Conservation (phyloP, 2,797 vertebrate genomes). For the Bovichtus diacanthus region DNA sequence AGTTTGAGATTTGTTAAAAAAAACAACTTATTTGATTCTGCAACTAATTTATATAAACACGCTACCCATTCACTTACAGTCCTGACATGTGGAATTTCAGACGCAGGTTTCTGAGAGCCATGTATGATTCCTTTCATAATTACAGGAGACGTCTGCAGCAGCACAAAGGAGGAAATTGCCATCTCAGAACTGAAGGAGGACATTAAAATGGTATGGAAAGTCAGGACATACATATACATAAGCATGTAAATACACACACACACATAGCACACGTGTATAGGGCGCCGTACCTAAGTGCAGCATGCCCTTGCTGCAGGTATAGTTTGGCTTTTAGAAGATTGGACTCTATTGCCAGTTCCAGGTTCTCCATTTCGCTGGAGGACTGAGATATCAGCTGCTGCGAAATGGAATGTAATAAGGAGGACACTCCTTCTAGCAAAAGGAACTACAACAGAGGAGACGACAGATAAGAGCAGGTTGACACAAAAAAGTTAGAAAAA, state of each 20-base stretch:
- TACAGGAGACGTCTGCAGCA: constrained; percentile 88
- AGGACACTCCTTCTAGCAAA: constrained; percentile 86
- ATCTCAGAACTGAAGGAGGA: constrained; percentile 83
- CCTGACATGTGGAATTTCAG: constrained; percentile 18
- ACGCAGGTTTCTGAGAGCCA: constrained; percentile 28
- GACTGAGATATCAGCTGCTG: constrained; percentile 71
- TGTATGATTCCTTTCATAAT: constrained; percentile 53
- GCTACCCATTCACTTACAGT: constrained; percentile 58
- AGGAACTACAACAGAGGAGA: constrained; percentile 79
- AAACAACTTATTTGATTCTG: neutral
- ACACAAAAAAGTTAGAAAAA: neutral
- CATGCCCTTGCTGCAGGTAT: constrained; percentile 86
- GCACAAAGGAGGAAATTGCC: constrained; percentile 86
- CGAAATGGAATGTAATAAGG: constrained; percentile 63
- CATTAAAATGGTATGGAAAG: constrained; percentile 14
- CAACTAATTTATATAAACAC: constrained; percentile 1
- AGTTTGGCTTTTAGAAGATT: constrained; percentile 88
- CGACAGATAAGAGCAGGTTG: neutral
- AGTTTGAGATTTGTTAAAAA: neutral
- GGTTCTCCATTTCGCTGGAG: constrained; percentile 73
- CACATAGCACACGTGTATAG: neutral
- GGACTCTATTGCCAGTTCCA: constrained; percentile 86
- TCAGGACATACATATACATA: constrained; percentile 15
- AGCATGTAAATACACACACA: neutral
- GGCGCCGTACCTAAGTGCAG: constrained; percentile 82